Evolutionary conservation across 2,113 vertebrate genomes (phyloP).

Genomic region (Abramis brama): DNA sequence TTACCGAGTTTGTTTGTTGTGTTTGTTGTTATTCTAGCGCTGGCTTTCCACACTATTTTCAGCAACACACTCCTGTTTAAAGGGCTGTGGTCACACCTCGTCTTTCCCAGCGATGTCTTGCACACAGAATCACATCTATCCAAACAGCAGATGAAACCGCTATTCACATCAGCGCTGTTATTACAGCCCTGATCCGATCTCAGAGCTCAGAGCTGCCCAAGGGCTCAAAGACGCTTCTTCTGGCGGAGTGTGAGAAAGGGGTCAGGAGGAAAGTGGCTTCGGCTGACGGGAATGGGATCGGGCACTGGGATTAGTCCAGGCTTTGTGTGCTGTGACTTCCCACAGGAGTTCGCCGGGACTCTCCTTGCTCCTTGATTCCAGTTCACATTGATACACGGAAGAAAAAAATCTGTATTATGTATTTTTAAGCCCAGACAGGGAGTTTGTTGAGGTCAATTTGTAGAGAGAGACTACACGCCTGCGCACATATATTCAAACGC

Average conservation of each 20-base stretch:
- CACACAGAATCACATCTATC: constrained; percentile 73
- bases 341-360: constrained; percentile 65
- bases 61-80: background rate
- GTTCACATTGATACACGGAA: too few species aligned
- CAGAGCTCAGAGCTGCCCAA: constrained; percentile 70
- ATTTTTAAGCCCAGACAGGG: too few species aligned
- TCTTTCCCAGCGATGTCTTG: constrained; percentile 73
- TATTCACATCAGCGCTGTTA: constrained; percentile 78
- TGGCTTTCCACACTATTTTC: background rate
- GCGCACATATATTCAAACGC: too few species aligned
- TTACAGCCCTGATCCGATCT: constrained; percentile 78
- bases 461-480: too few species aligned
- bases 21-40: background rate
- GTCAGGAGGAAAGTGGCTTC: constrained; percentile 77
- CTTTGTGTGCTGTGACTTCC: constrained; percentile 79
- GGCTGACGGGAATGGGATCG: constrained; percentile 78
- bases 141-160: constrained; percentile 73
- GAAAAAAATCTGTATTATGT: too few species aligned
- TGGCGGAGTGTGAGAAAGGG: constrained; percentile 71
- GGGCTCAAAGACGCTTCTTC: constrained; percentile 77
- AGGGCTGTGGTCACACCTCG: constrained; percentile 54
- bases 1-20: background rate
- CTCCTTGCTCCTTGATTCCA: constrained; percentile 50
- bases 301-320: constrained; percentile 80
- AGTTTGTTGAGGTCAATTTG: too few species aligned